These are phyloP conservation scores for Epirrita christyi DNA, from an alignment of 2,888 invertebrate genomes.

Conservation along the genomic window DNA sequence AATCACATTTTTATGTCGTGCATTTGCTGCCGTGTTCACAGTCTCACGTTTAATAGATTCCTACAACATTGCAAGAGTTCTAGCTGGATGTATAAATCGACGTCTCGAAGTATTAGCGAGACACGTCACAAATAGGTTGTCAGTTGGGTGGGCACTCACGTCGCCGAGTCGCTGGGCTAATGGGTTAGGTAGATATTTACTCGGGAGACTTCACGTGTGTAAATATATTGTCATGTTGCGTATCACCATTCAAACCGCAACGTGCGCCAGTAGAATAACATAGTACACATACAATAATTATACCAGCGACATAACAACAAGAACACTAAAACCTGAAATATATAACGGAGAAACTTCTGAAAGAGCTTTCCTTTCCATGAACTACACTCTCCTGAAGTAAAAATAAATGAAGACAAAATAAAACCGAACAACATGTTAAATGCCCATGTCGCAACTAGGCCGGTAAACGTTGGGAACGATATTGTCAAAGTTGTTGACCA, in stretches of 20 bases:
- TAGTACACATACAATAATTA: not conserved
- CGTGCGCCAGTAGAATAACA: not conserved
- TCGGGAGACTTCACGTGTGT: conserved; percentile 5
- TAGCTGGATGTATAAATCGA: not conserved
- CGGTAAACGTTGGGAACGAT: too few relatives aligned
- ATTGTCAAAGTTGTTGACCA: too few relatives aligned
- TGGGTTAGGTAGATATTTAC: not conserved
- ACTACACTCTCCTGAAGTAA: too few relatives aligned
- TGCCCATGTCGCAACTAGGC: too few relatives aligned
- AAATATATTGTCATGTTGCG: conserved; percentile 7
- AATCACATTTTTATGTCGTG: not conserved
- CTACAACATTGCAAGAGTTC: not conserved
- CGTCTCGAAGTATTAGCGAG: not conserved
- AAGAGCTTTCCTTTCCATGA: too few relatives aligned
- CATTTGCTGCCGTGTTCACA: not conserved
- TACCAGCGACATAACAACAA: too few relatives aligned
- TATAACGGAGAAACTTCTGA: too few relatives aligned
- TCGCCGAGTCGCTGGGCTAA: not conserved
- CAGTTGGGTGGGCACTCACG: not conserved
- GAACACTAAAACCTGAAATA: too few relatives aligned
- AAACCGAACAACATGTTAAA: too few relatives aligned
- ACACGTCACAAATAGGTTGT: not conserved
- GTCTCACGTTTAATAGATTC: not conserved
- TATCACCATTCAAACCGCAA: not conserved
- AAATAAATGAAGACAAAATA: too few relatives aligned